phyloP scores from a whole-genome alignment of 2,113 vertebrate genomes.

The Lanius collurio region DNA sequence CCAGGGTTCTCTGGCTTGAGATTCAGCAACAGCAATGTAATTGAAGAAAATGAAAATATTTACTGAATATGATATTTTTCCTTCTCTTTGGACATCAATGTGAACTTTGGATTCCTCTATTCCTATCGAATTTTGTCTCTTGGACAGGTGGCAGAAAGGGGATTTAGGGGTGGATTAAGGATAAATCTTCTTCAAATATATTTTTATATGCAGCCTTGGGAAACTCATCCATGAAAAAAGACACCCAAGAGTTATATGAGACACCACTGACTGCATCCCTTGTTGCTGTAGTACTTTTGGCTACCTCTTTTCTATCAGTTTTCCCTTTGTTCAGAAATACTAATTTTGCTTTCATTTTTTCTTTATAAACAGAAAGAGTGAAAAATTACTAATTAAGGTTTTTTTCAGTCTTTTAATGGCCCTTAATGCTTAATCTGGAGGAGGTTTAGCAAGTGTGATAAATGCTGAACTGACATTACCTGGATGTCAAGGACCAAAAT shows the following conservation, averaged over 20 bases:
- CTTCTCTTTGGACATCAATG: not conserved
- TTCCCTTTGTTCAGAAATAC: not conserved
- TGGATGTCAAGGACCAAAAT: not conserved
- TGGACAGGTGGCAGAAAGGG: not conserved
- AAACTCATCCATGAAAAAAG: not conserved
- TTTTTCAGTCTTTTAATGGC: rapidly evolving
- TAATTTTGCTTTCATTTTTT: not conserved
- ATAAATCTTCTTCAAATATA: not conserved
- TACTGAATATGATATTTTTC: not conserved
- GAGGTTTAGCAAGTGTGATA: not conserved
- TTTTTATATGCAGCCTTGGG: not conserved
- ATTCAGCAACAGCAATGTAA: not conserved
- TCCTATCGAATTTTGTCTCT: not conserved
- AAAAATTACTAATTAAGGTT: not conserved
- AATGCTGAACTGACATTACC: not conserved
- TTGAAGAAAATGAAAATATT: not conserved
- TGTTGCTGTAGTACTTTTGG: not conserved
- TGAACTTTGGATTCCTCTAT: not conserved
- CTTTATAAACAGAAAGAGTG: not conserved
- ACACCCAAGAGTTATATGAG: not conserved
- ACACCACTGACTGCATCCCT: too few species aligned
- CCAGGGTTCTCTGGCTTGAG: not conserved
- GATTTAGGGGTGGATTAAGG: not conserved
- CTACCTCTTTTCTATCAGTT: not conserved
- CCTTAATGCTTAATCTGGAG: not conserved